Evolutionary conservation across 2,888 invertebrate genomes (phyloP), one percentile per base, ranked within the genome.

Genomic region (Asteroscopus sphinx): DNA sequence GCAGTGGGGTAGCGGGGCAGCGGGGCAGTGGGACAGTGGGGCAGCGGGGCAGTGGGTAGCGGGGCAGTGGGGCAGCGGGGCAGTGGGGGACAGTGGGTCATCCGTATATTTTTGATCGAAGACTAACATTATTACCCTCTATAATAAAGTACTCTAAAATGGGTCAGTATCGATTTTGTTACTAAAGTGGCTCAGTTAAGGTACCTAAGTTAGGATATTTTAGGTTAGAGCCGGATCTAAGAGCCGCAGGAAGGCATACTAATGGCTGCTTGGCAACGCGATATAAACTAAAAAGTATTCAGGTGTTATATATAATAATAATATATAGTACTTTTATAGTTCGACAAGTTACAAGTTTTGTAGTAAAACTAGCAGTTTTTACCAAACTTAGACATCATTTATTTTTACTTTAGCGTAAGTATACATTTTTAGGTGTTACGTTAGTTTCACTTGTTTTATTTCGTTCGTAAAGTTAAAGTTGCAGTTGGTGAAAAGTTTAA

Each of bases 81-180:
- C n/a, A n/a, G n/a, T n/a, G n/a, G n/a, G n/a, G n/a, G n/a, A n/a
- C n/a, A n/a, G n/a, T n/a, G n/a, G n/a, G n/a, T n/a, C n/a, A n/a
- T n/a, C n/a, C n/a, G n/a, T n/a, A n/a, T n/a, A n/a, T n/a, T n/a
- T 21, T 21, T 6, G 21, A 6, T 6, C 4, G 2, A 1, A 21
- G 21, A 21, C 4, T 21, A 21, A 21, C 21, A 21, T 21, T 21
- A 21, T 21, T 21, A 4, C 21, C 3, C 21, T 21, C 21, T 2
- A 12, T 36, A 44, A 26, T 32, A 42, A 35, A 47, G 25, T 45
- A 28, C 28, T 62, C 35, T 66, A 68, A 79, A 81, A 74, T 68
- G 52, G 80, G 74, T 77, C 74, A 68, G 52, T 73, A 76, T 81
- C 74, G 76, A 81, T 81, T 79, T 68, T 54, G 67, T 49, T 62